A percentile compares a stretch with the other conserved stretches of the same genome.
Conservation (phyloP, 2,888 invertebrate genomes). For the Nomada fucata region DNA sequence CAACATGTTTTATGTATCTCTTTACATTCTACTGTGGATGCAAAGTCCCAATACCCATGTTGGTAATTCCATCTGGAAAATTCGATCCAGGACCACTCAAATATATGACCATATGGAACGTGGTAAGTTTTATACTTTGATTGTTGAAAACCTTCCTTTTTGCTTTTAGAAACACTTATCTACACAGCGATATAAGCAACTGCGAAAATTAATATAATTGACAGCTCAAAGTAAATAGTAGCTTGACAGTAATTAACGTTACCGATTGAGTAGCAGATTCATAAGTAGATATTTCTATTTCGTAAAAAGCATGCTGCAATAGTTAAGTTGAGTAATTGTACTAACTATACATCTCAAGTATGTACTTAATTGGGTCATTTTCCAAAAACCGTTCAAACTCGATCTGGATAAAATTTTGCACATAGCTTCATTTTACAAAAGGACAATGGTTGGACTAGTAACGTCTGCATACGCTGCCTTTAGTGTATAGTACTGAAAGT, state of each 20-base stretch:
- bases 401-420: too few relatives aligned
- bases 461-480: too few relatives aligned
- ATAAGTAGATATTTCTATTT: background rate
- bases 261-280: background rate
- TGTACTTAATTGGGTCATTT: too few relatives aligned
- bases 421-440: too few relatives aligned
- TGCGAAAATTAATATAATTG: background rate
- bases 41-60: conserved; percentile 72
- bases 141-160: background rate
- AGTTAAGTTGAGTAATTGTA: too few relatives aligned
- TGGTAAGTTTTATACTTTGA: conserved; percentile 74
- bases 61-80: conserved; percentile 52
- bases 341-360: too few relatives aligned
- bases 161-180: background rate
- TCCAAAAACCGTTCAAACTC: too few relatives aligned
- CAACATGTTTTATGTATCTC: conserved; percentile 62
- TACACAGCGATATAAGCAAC: background rate
- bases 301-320: too few relatives aligned
- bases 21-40: conserved; percentile 70
- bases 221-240: background rate
- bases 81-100: conserved; percentile 80
- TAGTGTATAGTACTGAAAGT: too few relatives aligned
- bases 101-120: conserved; percentile 80
- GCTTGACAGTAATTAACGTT: background rate
- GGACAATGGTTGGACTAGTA: too few relatives aligned